phyloP scores from a whole-genome alignment of 2,113 vertebrate genomes.

The Seriola dumerili region DNA sequence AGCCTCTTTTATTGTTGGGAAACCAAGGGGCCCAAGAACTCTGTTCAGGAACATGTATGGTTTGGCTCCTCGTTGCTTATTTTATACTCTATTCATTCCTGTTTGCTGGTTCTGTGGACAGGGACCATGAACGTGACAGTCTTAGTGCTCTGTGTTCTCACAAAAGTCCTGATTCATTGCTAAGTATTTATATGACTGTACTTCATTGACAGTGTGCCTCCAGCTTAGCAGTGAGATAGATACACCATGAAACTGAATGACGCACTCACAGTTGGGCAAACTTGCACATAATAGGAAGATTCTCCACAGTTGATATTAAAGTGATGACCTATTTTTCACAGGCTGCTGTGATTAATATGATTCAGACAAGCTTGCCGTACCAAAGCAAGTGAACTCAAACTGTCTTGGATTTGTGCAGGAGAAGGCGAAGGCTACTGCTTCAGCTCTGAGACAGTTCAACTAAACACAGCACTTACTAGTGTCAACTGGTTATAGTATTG shows the following conservation, averaged over 20 bases:
- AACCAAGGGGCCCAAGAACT: constrained; percentile 68
- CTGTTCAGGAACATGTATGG: constrained; percentile 52
- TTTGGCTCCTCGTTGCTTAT: constrained; percentile 53
- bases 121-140: constrained; percentile 52
- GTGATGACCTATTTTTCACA: constrained; percentile 65
- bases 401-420: constrained; percentile 41
- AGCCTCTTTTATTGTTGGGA: constrained; percentile 60
- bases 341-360: constrained; percentile 65
- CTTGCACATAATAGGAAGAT: constrained; percentile 40
- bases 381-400: constrained; percentile 77
- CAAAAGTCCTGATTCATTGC: constrained; percentile 64
- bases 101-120: constrained; percentile 62
- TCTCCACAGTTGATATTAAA: constrained; percentile 56
- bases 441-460: constrained; percentile 52
- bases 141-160: constrained; percentile 73
- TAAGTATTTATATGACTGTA: constrained; percentile 73
- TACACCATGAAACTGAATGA: constrained; percentile 55
- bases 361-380: constrained; percentile 75
- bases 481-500: constrained; percentile 64
- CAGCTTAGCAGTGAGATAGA: constrained; percentile 67
- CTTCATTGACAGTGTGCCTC: constrained; percentile 69
- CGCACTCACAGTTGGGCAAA: constrained; percentile 62
- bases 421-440: constrained; percentile 1
- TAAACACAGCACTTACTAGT: constrained; percentile 68
- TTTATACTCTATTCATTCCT: constrained; percentile 70